Evolutionary conservation across 2,113 vertebrate genomes (phyloP).

Genomic region (Oncorhynchus mykiss): DNA sequence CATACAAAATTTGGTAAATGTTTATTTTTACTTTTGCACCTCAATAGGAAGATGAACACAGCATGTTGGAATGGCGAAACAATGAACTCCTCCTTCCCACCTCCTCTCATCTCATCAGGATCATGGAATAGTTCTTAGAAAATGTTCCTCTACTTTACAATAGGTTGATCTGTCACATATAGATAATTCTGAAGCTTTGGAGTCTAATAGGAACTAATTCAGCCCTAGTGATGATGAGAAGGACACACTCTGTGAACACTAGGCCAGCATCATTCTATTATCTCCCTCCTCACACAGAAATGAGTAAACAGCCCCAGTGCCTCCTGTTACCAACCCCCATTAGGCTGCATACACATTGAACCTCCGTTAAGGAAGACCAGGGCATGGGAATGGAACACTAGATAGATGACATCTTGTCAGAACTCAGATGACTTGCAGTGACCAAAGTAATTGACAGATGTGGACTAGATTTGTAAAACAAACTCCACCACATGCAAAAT

Average conservation of each 20-base stretch:
- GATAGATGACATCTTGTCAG: constrained; percentile 27
- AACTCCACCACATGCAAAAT: no score
- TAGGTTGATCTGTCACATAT: constrained; percentile 1
- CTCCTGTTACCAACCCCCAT: constrained; percentile 39
- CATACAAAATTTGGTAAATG: no score
- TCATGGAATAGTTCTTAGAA: not conserved
- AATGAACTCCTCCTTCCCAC: no score
- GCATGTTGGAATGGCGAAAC: no score
- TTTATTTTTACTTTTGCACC: no score
- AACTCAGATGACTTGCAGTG: constrained; percentile 17
- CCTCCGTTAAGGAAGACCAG: constrained; percentile 43
- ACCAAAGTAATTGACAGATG: constrained; percentile 28
- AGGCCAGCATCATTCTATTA: constrained; percentile 26
- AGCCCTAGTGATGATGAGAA: constrained; percentile 17
- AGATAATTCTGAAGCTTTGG: not conserved
- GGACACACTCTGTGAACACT: constrained; percentile 20
- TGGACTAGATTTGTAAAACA: no score
- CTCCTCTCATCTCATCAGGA: not conserved
- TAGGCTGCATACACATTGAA: constrained; percentile 13
- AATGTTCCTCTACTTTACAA: not conserved
- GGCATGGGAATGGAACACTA: constrained; percentile 30
- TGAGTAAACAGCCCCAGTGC: constrained; percentile 27
- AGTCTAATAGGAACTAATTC: constrained; percentile 28
- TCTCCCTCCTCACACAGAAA: constrained; percentile 14
- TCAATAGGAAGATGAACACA: no score